These are phyloP conservation scores for Anneissia japonica DNA, from an alignment of 35 echinoderm and acorn worm species.

Conservation along the genomic window DNA sequence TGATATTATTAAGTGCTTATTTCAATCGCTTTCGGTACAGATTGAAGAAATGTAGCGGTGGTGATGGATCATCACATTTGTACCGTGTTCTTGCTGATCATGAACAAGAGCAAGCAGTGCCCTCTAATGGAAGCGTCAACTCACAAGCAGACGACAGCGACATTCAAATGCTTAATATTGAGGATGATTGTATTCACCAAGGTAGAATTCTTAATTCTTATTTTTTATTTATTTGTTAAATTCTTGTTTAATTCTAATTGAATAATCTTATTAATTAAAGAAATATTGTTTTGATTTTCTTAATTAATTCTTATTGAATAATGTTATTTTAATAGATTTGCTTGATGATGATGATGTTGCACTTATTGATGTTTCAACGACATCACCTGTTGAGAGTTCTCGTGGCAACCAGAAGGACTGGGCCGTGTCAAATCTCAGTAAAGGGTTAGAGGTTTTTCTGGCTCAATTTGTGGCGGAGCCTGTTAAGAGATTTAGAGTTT, in stretches of 20 bases:
- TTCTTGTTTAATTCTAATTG: too few relatives aligned
- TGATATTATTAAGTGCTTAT: too few relatives aligned
- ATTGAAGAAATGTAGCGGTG: not conserved
- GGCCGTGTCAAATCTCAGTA: conserved; percentile 23
- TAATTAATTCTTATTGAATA: not conserved
- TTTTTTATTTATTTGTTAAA: too few relatives aligned
- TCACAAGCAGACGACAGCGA: conserved; percentile 41
- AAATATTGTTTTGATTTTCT: too few relatives aligned
- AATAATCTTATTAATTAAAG: too few relatives aligned
- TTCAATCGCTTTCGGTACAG: too few relatives aligned
- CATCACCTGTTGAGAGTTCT: not conserved
- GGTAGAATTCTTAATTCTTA: not conserved
- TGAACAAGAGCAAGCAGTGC: conserved; percentile 14
- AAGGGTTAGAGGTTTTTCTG: conserved; percentile 32
- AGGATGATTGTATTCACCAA: conserved; percentile 22
- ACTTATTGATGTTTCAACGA: not conserved
- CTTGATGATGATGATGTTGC: conserved; percentile 56
- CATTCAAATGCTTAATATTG: conserved; percentile 58
- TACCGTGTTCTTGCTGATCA: conserved; percentile 39
- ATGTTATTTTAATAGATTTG: conserved; percentile 20
- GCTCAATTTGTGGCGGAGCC: conserved; percentile 48
- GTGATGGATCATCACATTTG: not conserved
- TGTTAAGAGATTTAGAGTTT: conserved; percentile 50
- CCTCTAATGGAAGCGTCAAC: not conserved
- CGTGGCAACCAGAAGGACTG: not conserved